A percentile compares a stretch with the other conserved stretches of the same genome.
These are phyloP conservation scores for Machimus rusticus DNA, from an alignment of 2,888 invertebrate genomes.

Conservation along the genomic window DNA sequence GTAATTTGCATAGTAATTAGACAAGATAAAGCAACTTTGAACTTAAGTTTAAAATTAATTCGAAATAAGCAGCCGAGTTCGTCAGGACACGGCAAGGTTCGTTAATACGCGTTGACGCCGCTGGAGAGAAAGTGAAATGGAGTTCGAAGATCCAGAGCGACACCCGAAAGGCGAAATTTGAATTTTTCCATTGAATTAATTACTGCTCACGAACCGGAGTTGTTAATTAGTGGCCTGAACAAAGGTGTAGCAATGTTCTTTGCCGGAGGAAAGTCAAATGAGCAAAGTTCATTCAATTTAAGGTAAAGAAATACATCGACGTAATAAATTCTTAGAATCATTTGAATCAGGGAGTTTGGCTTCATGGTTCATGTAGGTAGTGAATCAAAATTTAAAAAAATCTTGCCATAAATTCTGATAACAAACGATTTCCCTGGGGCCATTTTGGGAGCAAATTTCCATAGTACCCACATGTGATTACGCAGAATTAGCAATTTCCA, in stretches of 20 bases:
- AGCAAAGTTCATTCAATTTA: background rate
- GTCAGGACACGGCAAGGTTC: background rate
- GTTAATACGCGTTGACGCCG: background rate
- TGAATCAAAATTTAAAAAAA: background rate
- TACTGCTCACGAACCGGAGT: background rate
- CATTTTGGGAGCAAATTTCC: background rate
- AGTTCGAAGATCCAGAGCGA: background rate
- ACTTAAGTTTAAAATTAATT: constrained; percentile 37
- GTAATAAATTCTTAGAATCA: background rate
- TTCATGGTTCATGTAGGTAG: background rate
- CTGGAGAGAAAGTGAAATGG: background rate
- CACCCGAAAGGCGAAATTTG: background rate
- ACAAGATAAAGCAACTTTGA: constrained; percentile 31
- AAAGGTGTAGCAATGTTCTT: background rate
- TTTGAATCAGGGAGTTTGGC: background rate
- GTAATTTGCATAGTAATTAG: constrained; percentile 38
- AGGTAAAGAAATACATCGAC: background rate
- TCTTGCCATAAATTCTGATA: background rate
- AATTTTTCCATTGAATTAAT: background rate
- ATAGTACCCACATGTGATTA: background rate
- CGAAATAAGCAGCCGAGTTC: constrained; percentile 18
- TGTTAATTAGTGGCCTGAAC: background rate
- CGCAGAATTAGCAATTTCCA: background rate
- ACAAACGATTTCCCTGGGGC: background rate
- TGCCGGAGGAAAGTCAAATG: background rate